Conservation (phyloP, 64 coral and sea anemone species). For the Platygyra sinensis region DNA sequence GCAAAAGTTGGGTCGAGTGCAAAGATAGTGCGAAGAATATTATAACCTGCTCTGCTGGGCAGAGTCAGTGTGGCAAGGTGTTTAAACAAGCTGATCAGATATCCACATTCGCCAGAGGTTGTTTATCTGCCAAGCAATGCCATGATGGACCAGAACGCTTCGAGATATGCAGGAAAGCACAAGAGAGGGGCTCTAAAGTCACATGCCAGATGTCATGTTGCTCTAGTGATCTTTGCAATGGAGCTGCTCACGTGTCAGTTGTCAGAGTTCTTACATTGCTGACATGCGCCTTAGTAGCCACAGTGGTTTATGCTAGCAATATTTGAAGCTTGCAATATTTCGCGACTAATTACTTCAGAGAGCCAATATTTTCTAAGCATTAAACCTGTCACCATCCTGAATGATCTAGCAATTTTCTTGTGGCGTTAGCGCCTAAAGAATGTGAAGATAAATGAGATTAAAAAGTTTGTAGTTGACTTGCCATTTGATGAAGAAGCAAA, state of each 20-base stretch:
- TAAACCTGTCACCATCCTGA: too few species aligned
- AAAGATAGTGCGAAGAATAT: neutral
- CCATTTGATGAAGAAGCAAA: neutral
- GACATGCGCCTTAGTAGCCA: neutral
- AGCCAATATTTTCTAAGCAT: too few species aligned
- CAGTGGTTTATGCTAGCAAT: neutral
- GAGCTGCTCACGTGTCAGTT: neutral
- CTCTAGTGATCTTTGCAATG: neutral
- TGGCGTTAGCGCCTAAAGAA: too few species aligned
- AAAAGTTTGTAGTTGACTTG: neutral
- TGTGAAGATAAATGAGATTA: too few species aligned
- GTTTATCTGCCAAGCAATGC: neutral
- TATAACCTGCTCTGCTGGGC: neutral
- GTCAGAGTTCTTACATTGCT: neutral
- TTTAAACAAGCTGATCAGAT: neutral
- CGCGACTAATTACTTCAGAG: too few species aligned
- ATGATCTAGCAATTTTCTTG: too few species aligned
- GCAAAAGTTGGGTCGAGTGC: neutral
- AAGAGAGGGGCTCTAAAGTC: neutral
- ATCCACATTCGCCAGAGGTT: neutral
- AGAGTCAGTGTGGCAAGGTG: neutral
- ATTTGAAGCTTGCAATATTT: neutral
- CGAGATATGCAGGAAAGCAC: neutral
- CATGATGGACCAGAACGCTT: neutral
- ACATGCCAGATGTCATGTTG: neutral